Percentiles rank a stretch among this genome's conserved stretches.
These are phyloP conservation scores for Ochotona princeps DNA, from an alignment of 2,113 vertebrate genomes.

Conservation along the genomic window DNA sequence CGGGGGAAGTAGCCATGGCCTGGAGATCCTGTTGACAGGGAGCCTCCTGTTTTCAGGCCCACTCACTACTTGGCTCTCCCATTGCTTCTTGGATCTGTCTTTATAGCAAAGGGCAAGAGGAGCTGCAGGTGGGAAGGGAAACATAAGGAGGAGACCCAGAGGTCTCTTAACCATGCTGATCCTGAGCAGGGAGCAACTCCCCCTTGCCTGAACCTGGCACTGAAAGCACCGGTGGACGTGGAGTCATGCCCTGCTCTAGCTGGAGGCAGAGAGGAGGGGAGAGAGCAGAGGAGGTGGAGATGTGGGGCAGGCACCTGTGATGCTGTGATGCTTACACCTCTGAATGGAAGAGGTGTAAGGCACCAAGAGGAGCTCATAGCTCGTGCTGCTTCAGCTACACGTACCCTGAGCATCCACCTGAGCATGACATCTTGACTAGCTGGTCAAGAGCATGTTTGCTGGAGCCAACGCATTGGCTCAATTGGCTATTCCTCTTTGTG, in stretches of 20 bases:
- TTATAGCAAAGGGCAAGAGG: not conserved
- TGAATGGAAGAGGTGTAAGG: too few relatives aligned
- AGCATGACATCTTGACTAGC: too few relatives aligned
- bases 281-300: not conserved
- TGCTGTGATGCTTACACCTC: not conserved
- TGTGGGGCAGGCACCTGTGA: not conserved
- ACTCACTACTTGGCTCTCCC: not conserved
- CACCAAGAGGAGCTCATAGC: not conserved
- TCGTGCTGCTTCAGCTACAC: not conserved
- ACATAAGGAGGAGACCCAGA: not conserved
- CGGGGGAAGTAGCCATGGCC: not conserved
- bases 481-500: too few relatives aligned
- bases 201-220: not conserved
- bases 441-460: too few relatives aligned
- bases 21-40: not conserved
- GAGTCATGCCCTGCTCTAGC: not conserved
- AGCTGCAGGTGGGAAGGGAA: not conserved
- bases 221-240: accelerated
- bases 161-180: not conserved
- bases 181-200: not conserved
- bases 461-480: too few relatives aligned
- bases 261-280: not conserved
- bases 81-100: not conserved
- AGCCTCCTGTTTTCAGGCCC: not conserved
- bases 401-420: too few relatives aligned